These are phyloP conservation scores for Eupithecia subfuscata DNA, from an alignment of 2,888 invertebrate species.

Conservation along the genomic window DNA sequence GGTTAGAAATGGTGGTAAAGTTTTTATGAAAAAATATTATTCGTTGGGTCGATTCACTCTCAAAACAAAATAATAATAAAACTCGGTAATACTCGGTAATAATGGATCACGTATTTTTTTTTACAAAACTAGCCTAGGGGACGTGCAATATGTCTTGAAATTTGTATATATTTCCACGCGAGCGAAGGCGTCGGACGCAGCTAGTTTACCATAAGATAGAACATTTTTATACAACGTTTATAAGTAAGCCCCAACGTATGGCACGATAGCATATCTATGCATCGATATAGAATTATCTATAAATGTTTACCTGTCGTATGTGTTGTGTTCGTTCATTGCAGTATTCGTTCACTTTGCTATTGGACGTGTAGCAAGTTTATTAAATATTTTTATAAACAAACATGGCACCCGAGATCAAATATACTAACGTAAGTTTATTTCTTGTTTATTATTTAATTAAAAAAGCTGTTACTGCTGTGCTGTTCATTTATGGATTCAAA, in stretches of 20 bases:
- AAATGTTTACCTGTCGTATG: background rate
- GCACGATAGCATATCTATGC: background rate
- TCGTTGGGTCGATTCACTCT: too few relatives aligned
- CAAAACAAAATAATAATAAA: too few relatives aligned
- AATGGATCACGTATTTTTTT: too few relatives aligned
- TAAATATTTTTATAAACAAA: background rate
- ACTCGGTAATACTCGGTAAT: too few relatives aligned
- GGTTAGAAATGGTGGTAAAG: too few relatives aligned
- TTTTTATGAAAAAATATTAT: too few relatives aligned
- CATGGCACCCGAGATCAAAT: conserved; percentile 33
- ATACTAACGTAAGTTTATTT: conserved; percentile 25
- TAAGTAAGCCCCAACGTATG: background rate
- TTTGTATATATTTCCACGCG: too few relatives aligned
- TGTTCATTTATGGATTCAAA: background rate
- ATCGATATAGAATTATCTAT: background rate
- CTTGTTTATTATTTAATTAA: conserved; percentile 8
- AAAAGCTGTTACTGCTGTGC: background rate
- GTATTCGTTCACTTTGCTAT: background rate
- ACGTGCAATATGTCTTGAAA: too few relatives aligned
- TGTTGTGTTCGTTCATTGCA: background rate
- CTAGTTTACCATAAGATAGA: too few relatives aligned
- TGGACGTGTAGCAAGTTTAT: background rate
- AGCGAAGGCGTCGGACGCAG: too few relatives aligned
- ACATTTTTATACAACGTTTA: background rate
- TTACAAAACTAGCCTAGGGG: too few relatives aligned